Conservation (phyloP, 2,797 vertebrate species). For the Brachymystax lenok region DNA sequence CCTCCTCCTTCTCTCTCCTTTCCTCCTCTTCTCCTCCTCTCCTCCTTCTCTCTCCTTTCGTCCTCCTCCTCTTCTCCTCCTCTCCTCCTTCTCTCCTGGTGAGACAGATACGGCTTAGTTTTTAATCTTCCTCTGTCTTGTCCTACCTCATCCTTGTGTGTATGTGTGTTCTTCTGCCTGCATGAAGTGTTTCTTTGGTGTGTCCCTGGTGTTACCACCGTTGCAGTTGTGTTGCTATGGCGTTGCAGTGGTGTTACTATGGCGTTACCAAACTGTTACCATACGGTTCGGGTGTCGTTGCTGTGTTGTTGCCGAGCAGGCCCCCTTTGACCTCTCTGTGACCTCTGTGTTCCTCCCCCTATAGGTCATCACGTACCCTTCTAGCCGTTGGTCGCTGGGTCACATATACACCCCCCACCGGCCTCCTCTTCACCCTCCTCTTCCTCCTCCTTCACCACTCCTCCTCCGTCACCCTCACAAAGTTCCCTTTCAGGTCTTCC, state of each 20-base stretch:
- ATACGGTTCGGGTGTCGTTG: conserved; percentile 28
- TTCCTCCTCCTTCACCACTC: conserved; percentile 77
- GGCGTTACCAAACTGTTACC: conserved; percentile 51
- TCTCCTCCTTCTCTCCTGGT: conserved; percentile 24
- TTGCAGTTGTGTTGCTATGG: conserved; percentile 21
- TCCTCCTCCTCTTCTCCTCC: not conserved
- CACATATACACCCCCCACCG: conserved; percentile 81
- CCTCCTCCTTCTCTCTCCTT: too few relatives aligned
- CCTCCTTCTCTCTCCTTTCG: too few relatives aligned
- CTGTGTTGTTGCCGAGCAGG: conserved; percentile 34
- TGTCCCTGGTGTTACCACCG: conserved; percentile 12
- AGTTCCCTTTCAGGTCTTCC: conserved; percentile 77
- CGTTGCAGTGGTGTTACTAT: conserved; percentile 52
- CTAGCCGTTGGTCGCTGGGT: conserved; percentile 80
- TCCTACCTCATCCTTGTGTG: conserved; percentile 9
- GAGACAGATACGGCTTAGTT: not conserved
- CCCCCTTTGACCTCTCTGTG: conserved; percentile 67
- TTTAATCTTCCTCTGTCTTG: conserved; percentile 12
- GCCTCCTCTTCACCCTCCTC: conserved; percentile 78
- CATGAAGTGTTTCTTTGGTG: not conserved
- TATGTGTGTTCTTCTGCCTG: conserved; percentile 19
- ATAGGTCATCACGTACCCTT: conserved; percentile 75
- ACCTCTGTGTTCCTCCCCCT: conserved; percentile 66
- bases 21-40: too few relatives aligned
- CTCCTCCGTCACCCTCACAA: conserved; percentile 78